Base-by-base conservation (phyloP, 2,113 vertebrate genomes). In the rabbit (Oryctolagus cuniculus) region DNA sequence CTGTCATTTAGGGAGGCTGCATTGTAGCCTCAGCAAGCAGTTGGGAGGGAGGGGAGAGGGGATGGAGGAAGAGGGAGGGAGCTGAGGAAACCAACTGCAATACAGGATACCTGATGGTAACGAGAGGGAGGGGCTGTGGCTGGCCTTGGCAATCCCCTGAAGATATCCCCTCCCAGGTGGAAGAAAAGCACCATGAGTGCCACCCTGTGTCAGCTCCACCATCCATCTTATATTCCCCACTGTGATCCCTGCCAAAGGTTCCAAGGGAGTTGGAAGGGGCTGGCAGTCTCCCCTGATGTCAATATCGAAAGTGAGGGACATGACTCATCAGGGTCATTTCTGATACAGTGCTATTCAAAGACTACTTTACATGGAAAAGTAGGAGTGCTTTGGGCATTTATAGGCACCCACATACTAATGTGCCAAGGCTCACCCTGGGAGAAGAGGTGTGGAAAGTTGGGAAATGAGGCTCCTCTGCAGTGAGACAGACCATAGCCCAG, bases 321-420 rank as follows among this genome's bases (percentile, higher is more conserved):
- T 95, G 95, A 94, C 72, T 96, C 92, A 94, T 94, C 77, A 82
- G 81, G 89, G 90, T 69, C 72, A 87, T 73, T 95, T 87, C 87
- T 91, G 91, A 91, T 38, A 88, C 3, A 21, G n/a, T 44, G 74
- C 44, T 86, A 78, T 85, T 70, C 51, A 78, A 69, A 69, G 85
- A 72, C 74, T 58, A 69, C 92, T 96, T 95, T 93, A 61, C 89
- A 92, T 70, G 5, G 75, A 89, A 90, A 83, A 67, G 79, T 91
- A 84, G 6, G 77, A 19, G 44, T 77, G 44, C 44, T 75, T 36
- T 38, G 74, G 86, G 38, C 5, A 0, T 24, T 70, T 91, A n/a
- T 17, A 84, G 80, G 87, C 63, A 83, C 44, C 84, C 58, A 82
- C 44, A 27, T 10, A 67, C 22, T 78, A 64, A 92, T 77, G 86